A percentile compares a stretch with the other conserved stretches of the same genome.
phyloP scores from a whole-genome alignment of 2,113 vertebrate genomes.

The Sphyrna mokarran region DNA sequence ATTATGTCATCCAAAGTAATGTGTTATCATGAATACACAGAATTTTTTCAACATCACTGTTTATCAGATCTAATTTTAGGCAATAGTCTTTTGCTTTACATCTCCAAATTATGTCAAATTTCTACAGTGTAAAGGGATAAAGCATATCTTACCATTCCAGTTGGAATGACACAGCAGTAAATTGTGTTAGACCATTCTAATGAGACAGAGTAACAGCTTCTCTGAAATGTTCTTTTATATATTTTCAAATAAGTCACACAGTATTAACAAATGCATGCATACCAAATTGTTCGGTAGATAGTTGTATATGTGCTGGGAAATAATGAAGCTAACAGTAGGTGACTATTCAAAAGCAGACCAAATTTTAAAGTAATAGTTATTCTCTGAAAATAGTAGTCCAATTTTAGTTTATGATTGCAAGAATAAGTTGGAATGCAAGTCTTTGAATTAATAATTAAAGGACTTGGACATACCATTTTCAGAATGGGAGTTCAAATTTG shows the following conservation, averaged over 20 bases:
- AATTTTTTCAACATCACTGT: not conserved
- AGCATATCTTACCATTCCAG: not conserved
- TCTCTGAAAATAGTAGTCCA: not conserved
- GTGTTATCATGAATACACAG: not conserved
- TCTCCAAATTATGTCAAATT: not conserved
- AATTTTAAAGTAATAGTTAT: not conserved
- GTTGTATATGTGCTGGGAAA: not conserved
- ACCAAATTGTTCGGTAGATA: not conserved
- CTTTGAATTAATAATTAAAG: not conserved
- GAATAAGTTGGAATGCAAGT: no score
- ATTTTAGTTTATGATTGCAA: not conserved
- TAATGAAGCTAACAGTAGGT: not conserved
- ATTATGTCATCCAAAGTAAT: not conserved
- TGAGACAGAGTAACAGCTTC: not conserved
- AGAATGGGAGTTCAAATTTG: not conserved
- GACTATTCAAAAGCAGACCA: not conserved
- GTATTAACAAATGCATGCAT: not conserved
- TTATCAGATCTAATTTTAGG: not conserved
- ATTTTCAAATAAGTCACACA: not conserved
- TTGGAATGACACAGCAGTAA: not conserved
- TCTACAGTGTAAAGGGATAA: not conserved
- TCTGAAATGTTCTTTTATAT: not conserved
- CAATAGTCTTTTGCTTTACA: not conserved
- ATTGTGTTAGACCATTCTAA: not conserved
- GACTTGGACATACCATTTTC: not conserved